Evolutionary conservation across 2,113 vertebrate species (phyloP), one percentile per base, ranked within the genome.

Genomic region (Mellivora capensis): DNA sequence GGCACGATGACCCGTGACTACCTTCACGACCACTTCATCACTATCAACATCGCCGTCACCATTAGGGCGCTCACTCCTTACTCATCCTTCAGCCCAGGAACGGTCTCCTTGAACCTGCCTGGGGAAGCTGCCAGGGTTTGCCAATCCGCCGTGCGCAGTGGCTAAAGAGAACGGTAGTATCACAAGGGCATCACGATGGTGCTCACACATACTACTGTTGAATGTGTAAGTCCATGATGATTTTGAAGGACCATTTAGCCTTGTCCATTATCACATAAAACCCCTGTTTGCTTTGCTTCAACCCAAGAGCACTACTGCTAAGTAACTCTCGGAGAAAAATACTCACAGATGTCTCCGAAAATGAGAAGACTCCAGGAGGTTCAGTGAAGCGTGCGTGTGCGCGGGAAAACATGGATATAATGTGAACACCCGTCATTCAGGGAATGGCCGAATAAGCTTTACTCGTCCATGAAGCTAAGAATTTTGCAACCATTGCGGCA

Each of bases 1-100:
- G 98, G 93, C 77, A 85, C 97, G 97, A 93, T 84, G 84, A 96
- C 62, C 92, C 97, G 96, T 96, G 91, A 96, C 7, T 74, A 83
- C 37, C 86, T 91, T 90, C 79, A 80, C 91, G 81, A 91, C 20
- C 13, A 62, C 62, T 96, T 91, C 71, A 93, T 67, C 62, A 47
- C 94, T 95, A 94, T 59, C 82, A 31, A 52, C 42, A 37, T 59
- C n/a, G 47, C 72, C 34, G 44, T 87, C 52, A 27, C 27, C 34
- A 57, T 94, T 69, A 62, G 54, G 34, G 59, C 77, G 83, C 87
- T 82, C 39, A 64, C 87, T 95, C 87, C n/a, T 54, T 61, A 90
- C 27, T 74, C 39, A 61, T 64, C 54, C 34, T 95, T 89, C 59
- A 87, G 42, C 20, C 89, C 54, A 44, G 84, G 9, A 85, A 27